A percentile compares a stretch with the other conserved stretches of the same genome.
Conservation (phyloP, 2,113 vertebrate species). For the Leptobrachium ailaonicum region DNA sequence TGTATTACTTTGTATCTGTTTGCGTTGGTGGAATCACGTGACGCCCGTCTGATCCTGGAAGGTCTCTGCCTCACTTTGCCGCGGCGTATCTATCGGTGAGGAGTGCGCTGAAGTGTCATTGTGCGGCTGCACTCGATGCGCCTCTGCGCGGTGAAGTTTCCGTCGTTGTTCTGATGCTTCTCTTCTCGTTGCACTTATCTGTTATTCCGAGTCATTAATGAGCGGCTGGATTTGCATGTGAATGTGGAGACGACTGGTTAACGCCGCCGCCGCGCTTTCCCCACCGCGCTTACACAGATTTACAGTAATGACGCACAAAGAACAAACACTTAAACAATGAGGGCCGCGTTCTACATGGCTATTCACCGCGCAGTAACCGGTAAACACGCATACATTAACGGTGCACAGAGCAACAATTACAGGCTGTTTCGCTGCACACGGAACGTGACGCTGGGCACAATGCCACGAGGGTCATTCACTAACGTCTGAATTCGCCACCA, state of each 20-base stretch:
- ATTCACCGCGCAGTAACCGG: neutral
- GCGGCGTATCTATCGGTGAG: no score
- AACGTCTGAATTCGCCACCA: no score
- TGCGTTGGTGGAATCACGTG: no score
- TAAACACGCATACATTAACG: no score
- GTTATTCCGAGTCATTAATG: conserved; percentile 28
- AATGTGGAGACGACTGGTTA: conserved; percentile 23
- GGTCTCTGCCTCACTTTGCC: no score
- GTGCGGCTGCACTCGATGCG: neutral
- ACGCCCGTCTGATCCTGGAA: no score
- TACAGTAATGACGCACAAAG: conserved; percentile 34
- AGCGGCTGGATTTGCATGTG: conserved; percentile 22
- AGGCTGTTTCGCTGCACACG: no score
- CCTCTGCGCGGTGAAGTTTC: neutral
- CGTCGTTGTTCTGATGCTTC: neutral
- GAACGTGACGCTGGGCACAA: no score
- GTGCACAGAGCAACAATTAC: no score
- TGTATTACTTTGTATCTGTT: no score
- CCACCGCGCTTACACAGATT: conserved; percentile 23
- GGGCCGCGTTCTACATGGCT: neutral
- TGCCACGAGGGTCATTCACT: no score
- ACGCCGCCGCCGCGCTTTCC: conserved; percentile 7
- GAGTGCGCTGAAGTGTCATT: neutral
- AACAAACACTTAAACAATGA: neutral
- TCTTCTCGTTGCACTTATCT: conserved; percentile 3